Evolutionary conservation across 2,113 vertebrate genomes (phyloP).

Genomic region (Otolemur garnettii): DNA sequence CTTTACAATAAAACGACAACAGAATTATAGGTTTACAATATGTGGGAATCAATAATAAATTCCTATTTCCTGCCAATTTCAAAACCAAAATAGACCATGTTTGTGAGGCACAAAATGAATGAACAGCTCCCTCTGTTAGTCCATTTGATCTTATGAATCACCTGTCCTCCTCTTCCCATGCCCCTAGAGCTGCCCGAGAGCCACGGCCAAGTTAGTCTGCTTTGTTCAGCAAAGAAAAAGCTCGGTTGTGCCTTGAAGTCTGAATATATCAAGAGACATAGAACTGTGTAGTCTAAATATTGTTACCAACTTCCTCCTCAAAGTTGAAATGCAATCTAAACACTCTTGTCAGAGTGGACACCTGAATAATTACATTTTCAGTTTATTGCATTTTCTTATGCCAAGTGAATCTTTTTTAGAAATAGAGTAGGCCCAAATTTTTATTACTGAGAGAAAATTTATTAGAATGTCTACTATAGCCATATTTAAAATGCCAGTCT

Average conservation of each 20-base stretch:
- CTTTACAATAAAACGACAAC: slow-evolving; percentile 6
- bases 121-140: not conserved
- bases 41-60: slow-evolving; percentile 17
- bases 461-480: slow-evolving; percentile 53
- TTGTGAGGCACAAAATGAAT: not conserved
- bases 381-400: slow-evolving; percentile 35
- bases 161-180: not conserved
- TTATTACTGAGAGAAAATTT: slow-evolving; percentile 40
- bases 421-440: slow-evolving; percentile 1
- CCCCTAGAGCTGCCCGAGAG: not conserved
- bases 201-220: not conserved
- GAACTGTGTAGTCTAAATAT: not conserved
- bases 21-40: slow-evolving; percentile 20
- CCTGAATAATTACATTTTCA: slow-evolving; percentile 58
- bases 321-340: slow-evolving; percentile 51
- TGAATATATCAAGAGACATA: slow-evolving; percentile 54
- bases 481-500: slow-evolving; percentile 63
- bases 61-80: slow-evolving; percentile 3
- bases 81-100: not conserved
- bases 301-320: not conserved
- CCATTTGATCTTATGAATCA: not conserved
- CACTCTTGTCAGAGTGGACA: slow-evolving; percentile 4
- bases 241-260: not conserved
- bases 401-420: slow-evolving; percentile 58
- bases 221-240: slow-evolving; percentile 64